Conservation (phyloP, 1,140 invertebrate species). For the Bombyx mandarina region DNA sequence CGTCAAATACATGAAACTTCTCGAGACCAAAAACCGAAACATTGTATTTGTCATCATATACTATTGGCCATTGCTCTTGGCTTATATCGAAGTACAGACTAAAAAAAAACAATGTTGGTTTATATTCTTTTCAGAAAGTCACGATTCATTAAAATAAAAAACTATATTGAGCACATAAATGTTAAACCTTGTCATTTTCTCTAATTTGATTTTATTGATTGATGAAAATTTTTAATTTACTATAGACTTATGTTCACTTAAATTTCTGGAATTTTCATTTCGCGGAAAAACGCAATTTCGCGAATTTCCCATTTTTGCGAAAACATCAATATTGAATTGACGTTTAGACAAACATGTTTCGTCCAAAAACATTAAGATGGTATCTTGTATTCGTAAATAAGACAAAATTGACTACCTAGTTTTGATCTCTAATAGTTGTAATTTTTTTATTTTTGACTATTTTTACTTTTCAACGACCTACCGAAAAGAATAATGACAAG, state of each 20-base stretch:
- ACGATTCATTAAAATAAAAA: not conserved
- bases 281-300: conserved; percentile 8
- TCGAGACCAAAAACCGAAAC: conserved; percentile 86
- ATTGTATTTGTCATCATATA: conserved; percentile 85
- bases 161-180: too few species aligned
- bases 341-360: conserved; percentile 3
- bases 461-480: too few species aligned
- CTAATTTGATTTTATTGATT: too few species aligned
- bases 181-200: conserved; percentile 16
- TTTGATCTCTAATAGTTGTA: too few species aligned
- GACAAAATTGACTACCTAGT: too few species aligned
- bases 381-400: not conserved
- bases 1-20: conserved; percentile 91
- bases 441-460: too few species aligned
- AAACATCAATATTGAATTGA: conserved; percentile 11
- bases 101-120: conserved; percentile 11
- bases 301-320: conserved; percentile 16
- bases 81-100: conserved; percentile 62
- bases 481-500: too few species aligned
- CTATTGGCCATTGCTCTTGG: conserved; percentile 76
- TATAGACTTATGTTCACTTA: not conserved
- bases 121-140: not conserved
- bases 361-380: not conserved
- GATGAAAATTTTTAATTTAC: not conserved
- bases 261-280: not conserved